Evolutionary conservation across 1,140 invertebrate genomes (phyloP).

Genomic region (Cydia amplana): DNA sequence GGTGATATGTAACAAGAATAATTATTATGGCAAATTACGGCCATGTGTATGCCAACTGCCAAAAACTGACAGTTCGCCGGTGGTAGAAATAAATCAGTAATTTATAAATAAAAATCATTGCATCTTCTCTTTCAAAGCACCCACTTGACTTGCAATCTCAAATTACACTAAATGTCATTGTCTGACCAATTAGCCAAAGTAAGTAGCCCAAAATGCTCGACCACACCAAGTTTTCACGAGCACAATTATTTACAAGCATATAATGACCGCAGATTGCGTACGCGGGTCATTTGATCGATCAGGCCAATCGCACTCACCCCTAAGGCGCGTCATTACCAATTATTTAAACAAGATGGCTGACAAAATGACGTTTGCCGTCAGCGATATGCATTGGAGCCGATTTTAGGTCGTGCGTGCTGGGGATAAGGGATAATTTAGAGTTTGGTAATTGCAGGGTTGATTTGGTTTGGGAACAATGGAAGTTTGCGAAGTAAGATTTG

Average conservation of each 20-base stretch:
- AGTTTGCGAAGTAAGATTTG: slow-evolving; percentile 33
- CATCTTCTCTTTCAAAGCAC: background rate
- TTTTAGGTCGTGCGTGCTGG: background rate
- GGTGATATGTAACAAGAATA: too few relatives aligned
- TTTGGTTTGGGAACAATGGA: slow-evolving; percentile 32
- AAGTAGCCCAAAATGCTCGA: slow-evolving; percentile 11
- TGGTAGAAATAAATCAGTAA: background rate
- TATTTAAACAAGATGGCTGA: slow-evolving; percentile 47
- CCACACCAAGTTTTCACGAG: slow-evolving; percentile 26
- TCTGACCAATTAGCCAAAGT: background rate
- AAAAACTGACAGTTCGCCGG: background rate
- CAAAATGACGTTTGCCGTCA: background rate
- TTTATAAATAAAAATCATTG: background rate
- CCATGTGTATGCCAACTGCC: too few relatives aligned
- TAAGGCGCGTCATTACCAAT: slow-evolving; percentile 43
- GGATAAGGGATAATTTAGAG: background rate
- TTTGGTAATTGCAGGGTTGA: slow-evolving; percentile 12
- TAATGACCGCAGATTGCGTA: slow-evolving; percentile 33
- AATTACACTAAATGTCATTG: background rate
- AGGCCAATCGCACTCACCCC: slow-evolving; percentile 22
- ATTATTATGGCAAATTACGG: too few relatives aligned
- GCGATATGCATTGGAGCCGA: background rate
- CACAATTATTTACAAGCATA: slow-evolving; percentile 35
- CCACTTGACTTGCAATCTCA: background rate
- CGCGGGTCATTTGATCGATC: slow-evolving; percentile 6